phyloP scores from a whole-genome alignment of 92 coral and sea anemone species.

The Umimayanthus chanpuru region DNA sequence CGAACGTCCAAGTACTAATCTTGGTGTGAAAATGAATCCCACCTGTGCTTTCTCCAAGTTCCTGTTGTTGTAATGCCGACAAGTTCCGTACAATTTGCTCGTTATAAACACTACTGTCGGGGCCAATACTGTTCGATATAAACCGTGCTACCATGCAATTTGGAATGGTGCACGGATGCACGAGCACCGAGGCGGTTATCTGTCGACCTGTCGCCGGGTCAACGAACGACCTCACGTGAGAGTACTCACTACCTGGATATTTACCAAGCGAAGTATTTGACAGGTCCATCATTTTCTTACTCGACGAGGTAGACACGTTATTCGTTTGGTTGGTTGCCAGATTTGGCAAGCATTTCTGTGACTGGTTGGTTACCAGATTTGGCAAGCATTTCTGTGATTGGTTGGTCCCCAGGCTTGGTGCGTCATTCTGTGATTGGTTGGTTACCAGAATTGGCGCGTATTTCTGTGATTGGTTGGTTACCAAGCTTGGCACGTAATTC shows the following conservation, averaged over 20 bases:
- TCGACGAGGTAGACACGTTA: not conserved
- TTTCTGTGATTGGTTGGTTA: not conserved
- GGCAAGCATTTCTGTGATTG: no score
- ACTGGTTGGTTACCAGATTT: not conserved
- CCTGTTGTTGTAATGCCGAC: not conserved
- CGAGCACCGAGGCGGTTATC: not conserved
- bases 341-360: not conserved
- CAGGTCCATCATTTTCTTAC: not conserved
- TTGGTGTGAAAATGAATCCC: conserved; percentile 1
- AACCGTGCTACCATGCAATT: not conserved
- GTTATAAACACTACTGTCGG: not conserved
- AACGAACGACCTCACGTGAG: not conserved
- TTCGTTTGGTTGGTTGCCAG: no score
- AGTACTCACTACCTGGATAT: not conserved
- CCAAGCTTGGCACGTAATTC: not conserved
- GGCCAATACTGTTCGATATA: not conserved
- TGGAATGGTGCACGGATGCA: not conserved
- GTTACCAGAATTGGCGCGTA: no score
- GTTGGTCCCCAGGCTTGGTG: not conserved
- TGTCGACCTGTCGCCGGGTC: not conserved
- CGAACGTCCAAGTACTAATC: not conserved
- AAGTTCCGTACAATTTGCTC: not conserved
- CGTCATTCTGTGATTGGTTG: not conserved
- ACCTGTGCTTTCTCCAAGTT: not conserved
- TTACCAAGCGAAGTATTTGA: not conserved